Evolutionary conservation across 2,113 vertebrate genomes (phyloP), one percentile per base, ranked within the genome.

Genomic region (Merops nubicus): DNA sequence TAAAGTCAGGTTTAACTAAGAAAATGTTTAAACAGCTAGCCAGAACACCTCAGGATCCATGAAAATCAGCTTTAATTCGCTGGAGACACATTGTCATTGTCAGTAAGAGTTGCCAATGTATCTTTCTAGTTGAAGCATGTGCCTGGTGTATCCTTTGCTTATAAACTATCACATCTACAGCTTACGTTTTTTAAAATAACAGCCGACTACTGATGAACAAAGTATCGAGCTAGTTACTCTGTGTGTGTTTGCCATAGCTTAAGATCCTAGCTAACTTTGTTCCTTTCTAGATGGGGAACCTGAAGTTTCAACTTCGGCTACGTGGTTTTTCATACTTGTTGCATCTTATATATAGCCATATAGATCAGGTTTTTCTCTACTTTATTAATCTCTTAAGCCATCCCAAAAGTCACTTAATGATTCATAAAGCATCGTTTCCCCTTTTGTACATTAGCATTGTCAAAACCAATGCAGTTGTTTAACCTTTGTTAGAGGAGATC

Each of bases 81-180:
- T 15, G 38, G 12, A 48, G 31, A 15, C 22, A 15, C 13, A 5
- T 15, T 36, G 57, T 57, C 36, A 6, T 33, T 29, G 13, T 45
- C 59, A 50, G 18, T 45, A 29, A 67, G 31, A 56, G 48, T 74
- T 87, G 48, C 26, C 28, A 38, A 9, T 13, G 6, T 64, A 16
- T 56, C 60, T 36, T 62, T 62, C 28, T 25, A 28, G 23, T 57
- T 74, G n/a, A 11, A 78, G 5, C 8, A 15, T 43, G 13, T 74
- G 74, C 69, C 62, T 88, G 69, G 69, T n/a, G 60, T 93, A 56
- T 84, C 33, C 47, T 86, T 16, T 82, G 56, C 93, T 87, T 79
- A 64, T 34, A 91, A 92, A 77, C 78, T 33, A 51, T 40, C 29
- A 34, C 8, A 25, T 69, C 69, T 80, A 7, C 59, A 45, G 57